A percentile compares a stretch with the other conserved stretches of the same genome.
Conservation (phyloP, 2,797 vertebrate genomes). For the Lagocephalus sceleratus region DNA sequence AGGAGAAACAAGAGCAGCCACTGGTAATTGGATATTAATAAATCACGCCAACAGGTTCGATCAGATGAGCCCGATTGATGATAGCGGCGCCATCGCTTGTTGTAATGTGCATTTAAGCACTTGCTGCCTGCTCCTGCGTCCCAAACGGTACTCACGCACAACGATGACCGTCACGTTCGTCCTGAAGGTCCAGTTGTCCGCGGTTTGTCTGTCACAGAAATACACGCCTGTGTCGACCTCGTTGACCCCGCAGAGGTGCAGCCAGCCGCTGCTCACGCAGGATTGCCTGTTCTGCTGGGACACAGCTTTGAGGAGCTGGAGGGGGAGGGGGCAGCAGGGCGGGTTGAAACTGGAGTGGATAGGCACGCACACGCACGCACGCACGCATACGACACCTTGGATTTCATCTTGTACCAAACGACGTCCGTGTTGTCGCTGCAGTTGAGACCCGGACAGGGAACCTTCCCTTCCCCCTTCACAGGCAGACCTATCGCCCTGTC, state of each 20-base stretch:
- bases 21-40: too few relatives aligned
- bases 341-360: neutral
- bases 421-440: conserved; percentile 36
- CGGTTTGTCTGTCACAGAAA: conserved; percentile 60
- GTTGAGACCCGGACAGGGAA: conserved; percentile 50
- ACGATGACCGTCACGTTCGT: conserved; percentile 42
- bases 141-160: conserved; percentile 47
- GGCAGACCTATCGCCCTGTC: conserved; percentile 15
- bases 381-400: neutral
- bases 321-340: too few relatives aligned
- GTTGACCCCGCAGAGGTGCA: conserved; percentile 27
- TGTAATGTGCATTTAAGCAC: neutral
- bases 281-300: fast-evolving
- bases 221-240: neutral
- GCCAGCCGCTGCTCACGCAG: neutral
- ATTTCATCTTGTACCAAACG: conserved; percentile 66
- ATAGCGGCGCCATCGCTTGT: too few relatives aligned
- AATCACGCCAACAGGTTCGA: too few relatives aligned
- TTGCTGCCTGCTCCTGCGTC: neutral
- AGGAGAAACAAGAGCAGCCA: too few relatives aligned
- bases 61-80: too few relatives aligned
- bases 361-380: too few relatives aligned
- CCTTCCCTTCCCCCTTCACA: fast-evolving
- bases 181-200: conserved; percentile 52
- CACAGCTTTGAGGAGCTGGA: conserved; percentile 20